phyloP scores from a whole-genome alignment of 2,888 invertebrate species.

The Saturnia pavonia region DNA sequence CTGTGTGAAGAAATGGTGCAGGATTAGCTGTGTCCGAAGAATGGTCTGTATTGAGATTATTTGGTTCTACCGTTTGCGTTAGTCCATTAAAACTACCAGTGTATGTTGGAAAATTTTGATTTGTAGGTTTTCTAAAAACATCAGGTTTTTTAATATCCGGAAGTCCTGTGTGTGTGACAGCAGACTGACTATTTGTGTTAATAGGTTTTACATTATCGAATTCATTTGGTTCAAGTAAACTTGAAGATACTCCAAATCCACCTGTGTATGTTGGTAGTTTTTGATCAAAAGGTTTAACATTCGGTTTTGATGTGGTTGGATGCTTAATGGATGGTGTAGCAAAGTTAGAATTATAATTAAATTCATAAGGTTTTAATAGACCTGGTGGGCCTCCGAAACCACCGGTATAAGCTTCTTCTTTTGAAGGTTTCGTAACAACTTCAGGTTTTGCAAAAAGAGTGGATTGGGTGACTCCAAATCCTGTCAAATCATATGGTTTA shows the following conservation, averaged over 20 bases:
- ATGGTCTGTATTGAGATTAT: constrained; percentile 22
- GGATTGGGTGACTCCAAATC: background rate
- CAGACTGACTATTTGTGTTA: constrained; percentile 15
- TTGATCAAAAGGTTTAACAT: constrained; percentile 21
- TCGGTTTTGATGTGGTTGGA: constrained; percentile 8
- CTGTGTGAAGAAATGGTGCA: background rate
- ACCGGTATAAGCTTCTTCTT: constrained; percentile 22
- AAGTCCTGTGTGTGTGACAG: constrained; percentile 2
- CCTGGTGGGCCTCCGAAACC: constrained; percentile 37
- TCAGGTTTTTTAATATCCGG: constrained; percentile 12
- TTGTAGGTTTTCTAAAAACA: background rate
- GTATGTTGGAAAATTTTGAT: constrained; percentile 26
- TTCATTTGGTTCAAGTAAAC: constrained; percentile 55
- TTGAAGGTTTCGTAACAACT: background rate
- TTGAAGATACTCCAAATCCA: constrained; percentile 55
- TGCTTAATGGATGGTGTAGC: background rate
- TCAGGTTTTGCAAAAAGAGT: background rate
- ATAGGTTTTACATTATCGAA: constrained; percentile 32
- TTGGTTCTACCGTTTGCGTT: constrained; percentile 40
- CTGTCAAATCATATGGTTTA: background rate
- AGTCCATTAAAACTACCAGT: constrained; percentile 48
- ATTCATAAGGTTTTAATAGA: constrained; percentile 30
- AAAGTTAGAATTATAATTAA: constrained; percentile 12
- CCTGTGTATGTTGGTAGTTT: constrained; percentile 45
- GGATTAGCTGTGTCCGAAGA: background rate